Evolutionary conservation across 2,113 vertebrate species (phyloP), one percentile per base, ranked within the genome.

Genomic region (Tachysurus vachellii): DNA sequence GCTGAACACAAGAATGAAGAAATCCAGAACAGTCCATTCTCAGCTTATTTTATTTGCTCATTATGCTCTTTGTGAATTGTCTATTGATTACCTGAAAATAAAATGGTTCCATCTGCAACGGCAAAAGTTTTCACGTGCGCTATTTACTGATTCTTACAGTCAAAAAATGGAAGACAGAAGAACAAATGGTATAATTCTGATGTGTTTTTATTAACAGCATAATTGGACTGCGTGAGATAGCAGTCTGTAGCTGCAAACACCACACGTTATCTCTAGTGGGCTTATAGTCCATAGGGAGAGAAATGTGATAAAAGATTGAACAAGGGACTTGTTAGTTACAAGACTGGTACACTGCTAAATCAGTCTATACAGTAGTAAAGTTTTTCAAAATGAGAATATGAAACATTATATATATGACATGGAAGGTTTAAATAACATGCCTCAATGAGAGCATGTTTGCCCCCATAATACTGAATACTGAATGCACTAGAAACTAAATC

Each of bases 21-120:
- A 56, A 23, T 79, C 76, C 47, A 68, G 85, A 68, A 54, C 62
- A 47, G 13, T 44, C 26, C 79, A 23, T 80, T 80, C 76, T 86
- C 21, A 9, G 28, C 75, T 86, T 31, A 68, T 73, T 85, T 47
- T 56, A 31, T 81, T 81, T 70, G 77, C 64, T 56, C 64, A 17
- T 57, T 28, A 7, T 56, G 42, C 47, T 54, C 16, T 42, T 31
- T 59, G 70, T 44, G 71, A 68, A 47, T 47, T 73, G 79, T 5
- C 2, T 73, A 81, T 80, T 82, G 79, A 86, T 71, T 73, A 86
- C 17, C 62, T 73, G 5, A 50, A 73, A 62, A 70, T 61, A 47
- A 19, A 56, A 82, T 16, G 5, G 59, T 70, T 86, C 77, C 61
- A 14, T 56, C 4, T 31, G 54, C 70, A 75, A 59, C 10, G 10